Evolutionary conservation across 2,113 vertebrate species (phyloP).

Genomic region (Ceuthmochares aereus): DNA sequence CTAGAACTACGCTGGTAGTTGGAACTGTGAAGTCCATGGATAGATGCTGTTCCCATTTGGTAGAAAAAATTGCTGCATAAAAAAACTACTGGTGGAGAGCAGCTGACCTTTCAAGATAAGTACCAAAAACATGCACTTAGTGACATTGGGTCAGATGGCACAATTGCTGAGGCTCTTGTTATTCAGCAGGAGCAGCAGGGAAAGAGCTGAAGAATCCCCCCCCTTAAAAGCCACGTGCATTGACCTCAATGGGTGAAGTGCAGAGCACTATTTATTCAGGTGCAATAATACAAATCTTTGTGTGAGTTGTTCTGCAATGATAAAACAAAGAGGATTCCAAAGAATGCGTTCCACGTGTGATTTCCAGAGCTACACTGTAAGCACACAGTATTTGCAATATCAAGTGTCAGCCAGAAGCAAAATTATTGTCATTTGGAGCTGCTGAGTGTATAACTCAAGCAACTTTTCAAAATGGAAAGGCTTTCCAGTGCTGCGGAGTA

Average conservation of each 20-base stretch:
- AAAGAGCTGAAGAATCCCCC: conserved; percentile 25
- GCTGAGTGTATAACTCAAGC: neutral
- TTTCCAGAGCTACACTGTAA: conserved; percentile 62
- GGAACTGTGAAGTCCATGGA: conserved; percentile 50
- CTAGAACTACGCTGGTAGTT: conserved; percentile 60
- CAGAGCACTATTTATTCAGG: conserved; percentile 91
- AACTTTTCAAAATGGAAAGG: conserved; percentile 6
- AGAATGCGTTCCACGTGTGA: conserved; percentile 85
- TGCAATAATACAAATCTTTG: conserved; percentile 88
- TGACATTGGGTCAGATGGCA: conserved; percentile 61
- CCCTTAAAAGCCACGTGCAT: conserved; percentile 54
- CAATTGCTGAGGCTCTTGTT: neutral
- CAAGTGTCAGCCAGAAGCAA: conserved; percentile 53
- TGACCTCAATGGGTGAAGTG: conserved; percentile 81
- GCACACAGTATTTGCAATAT: conserved; percentile 21
- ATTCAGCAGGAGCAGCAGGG: conserved; percentile 39
- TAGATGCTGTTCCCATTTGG: conserved; percentile 36
- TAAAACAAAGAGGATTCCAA: conserved; percentile 89
- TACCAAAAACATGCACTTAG: conserved; percentile 65
- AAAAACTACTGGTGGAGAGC: conserved; percentile 44
- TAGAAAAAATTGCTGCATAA: conserved; percentile 44
- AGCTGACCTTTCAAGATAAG: conserved; percentile 66
- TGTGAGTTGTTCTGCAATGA: conserved; percentile 78
- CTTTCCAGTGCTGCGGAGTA: neutral
- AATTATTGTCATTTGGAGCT: conserved; percentile 28